Evolutionary conservation across 2,888 invertebrate species (phyloP), one percentile per base, ranked within the genome.

Genomic region (Catotricha subobsoleta): DNA sequence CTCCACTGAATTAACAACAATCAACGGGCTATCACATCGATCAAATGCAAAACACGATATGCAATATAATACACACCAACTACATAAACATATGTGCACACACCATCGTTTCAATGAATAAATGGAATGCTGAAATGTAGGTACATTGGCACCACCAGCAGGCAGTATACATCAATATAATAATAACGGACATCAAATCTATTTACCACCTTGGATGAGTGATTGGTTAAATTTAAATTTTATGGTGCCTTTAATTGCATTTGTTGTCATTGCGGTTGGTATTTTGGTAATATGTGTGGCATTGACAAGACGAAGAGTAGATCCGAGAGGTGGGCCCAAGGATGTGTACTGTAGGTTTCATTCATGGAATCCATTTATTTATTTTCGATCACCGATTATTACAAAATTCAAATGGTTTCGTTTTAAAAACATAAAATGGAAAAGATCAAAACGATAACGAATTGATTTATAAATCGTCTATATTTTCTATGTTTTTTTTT

Each of bases 271-370:
- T 59, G 73, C 88, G 53, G 84, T 90, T 52, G 88, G 90, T 47
- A 76, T 90, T 54, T 76, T 87, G 54, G 88, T 92, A 55, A 81
- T 88, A 60, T 88, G 88, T 64, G 79, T 88, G 53, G 87, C 87
- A 28, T 68, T 88, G 41, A 81, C 86, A 40, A 71, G 87, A 57
- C 71, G 86, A 61, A 76, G 87, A 60, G 68, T 78, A 46, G 72
- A 82, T 58, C 64, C 69, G 51, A 74, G 86, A 57, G 78, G 87
- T 61, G 87, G 87, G 73, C 73, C 72, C 66, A 74, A 74, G 69
- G 72, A 74, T 66, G 65, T 66, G 61, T 79, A 79, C 57, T 79
- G 79, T 79, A 79, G 74, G 78, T 79, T 67, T 67, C 43, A 33
- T 16, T n/a, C n/a, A n/a, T n/a, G n/a, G n/a, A n/a, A n/a, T n/a